Conservation (phyloP, 35 echinoderm and acorn worm species). For the Nesometra sesokonis region DNA sequence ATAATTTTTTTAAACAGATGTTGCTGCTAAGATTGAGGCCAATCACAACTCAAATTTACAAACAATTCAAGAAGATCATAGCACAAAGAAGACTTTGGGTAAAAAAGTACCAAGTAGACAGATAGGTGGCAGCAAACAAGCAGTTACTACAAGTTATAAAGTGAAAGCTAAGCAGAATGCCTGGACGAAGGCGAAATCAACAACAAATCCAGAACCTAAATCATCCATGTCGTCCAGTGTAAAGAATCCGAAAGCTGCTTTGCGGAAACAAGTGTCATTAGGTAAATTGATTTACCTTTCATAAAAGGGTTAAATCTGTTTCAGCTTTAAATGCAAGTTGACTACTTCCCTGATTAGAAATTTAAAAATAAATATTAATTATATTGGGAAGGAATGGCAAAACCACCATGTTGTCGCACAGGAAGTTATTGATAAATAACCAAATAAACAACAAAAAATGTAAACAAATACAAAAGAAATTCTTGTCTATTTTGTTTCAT, state of each 20-base stretch:
- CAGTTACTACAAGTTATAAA: neutral
- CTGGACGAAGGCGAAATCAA: neutral
- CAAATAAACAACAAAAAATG: no score
- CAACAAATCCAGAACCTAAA: neutral
- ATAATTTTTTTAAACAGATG: neutral
- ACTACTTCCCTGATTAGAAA: no score
- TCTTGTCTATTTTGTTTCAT: no score
- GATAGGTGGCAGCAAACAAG: neutral
- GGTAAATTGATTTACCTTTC: neutral
- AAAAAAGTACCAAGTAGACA: neutral
- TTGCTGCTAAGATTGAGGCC: neutral
- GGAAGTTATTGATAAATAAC: no score
- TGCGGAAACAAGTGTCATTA: neutral
- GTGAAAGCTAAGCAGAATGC: neutral
- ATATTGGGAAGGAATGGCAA: no score
- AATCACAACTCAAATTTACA: neutral
- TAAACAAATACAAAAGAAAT: no score
- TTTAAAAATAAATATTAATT: no score
- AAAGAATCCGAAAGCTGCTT: neutral
- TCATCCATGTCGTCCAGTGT: neutral
- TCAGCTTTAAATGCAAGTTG: no score
- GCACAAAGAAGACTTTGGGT: neutral
- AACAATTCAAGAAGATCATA: neutral
- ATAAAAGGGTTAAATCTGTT: no score
- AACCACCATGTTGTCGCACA: no score